phyloP scores from a whole-genome alignment of 2,888 invertebrate genomes.

The Ennomos quercinarius region DNA sequence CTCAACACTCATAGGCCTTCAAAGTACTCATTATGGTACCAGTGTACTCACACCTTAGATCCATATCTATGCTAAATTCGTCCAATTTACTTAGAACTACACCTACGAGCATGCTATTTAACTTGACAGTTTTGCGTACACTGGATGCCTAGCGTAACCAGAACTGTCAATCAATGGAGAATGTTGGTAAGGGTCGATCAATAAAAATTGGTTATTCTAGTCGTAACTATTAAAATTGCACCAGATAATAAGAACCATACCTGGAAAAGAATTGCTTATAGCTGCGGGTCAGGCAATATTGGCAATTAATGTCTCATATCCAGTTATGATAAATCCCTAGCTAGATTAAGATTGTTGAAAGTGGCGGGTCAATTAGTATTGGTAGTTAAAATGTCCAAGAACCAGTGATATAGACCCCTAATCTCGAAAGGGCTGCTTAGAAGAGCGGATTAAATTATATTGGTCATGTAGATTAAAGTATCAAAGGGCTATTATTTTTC shows the following conservation, averaged over 20 bases:
- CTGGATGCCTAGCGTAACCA: conserved; percentile 15
- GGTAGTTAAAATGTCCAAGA: conserved; percentile 25
- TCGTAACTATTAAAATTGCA: conserved; percentile 7
- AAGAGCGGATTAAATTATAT: conserved; percentile 18
- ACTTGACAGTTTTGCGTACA: conserved; percentile 20
- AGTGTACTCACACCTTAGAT: conserved; percentile 53
- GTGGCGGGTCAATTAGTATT: conserved; percentile 28
- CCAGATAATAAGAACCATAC: conserved; percentile 4
- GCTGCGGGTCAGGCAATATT: neutral
- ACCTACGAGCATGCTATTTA: neutral
- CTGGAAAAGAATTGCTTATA: neutral
- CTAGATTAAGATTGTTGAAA: neutral
- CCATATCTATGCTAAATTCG: conserved; percentile 44
- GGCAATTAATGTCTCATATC: too few species aligned
- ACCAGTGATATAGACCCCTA: conserved; percentile 8
- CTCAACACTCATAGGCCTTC: conserved; percentile 39
- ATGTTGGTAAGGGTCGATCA: conserved; percentile 24
- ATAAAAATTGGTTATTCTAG: conserved; percentile 17
- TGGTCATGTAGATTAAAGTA: conserved; percentile 47
- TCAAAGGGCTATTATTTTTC: conserved; percentile 27
- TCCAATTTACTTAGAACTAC: conserved; percentile 23
- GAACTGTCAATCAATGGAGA: conserved; percentile 25
- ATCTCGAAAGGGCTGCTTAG: neutral
- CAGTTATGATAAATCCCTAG: neutral
- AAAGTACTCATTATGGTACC: conserved; percentile 47